Evolutionary conservation across 2,113 vertebrate species (phyloP), one percentile per base, ranked within the genome.

Genomic region (Leucosticte australis): DNA sequence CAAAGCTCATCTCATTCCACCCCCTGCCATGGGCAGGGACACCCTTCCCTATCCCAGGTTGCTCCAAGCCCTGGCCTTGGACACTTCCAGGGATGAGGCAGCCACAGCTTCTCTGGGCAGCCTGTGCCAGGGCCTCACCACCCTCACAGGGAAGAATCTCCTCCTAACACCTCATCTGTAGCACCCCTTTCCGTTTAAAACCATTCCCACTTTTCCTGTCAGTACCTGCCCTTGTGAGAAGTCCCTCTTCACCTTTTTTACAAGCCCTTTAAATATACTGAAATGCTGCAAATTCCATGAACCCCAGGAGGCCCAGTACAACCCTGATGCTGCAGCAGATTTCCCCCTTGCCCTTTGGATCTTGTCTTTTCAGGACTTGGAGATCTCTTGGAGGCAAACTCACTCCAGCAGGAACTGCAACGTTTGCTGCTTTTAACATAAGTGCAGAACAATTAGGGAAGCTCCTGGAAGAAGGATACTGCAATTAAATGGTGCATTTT

Each of bases 381-480:
- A 73, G 42, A 27, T 47, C 30, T 81, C 71, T 33, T 37, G 33
- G 63, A 78, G 41, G 63, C 62, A 68, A 87, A 82, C 4, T 79
- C 37, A 46, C 70, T 55, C 55, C 75, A 21, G 35, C 75, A 37
- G 4, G 0, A 92, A 50, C 42, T 77, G 95, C 93, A 78, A 6
- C 0, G 47, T 42, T 49, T 52, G 82, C 92, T 85, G 91, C 87
- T 95, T 91, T 82, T 64, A 75, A 60, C 6, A 4, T 15, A 18
- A 65, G 52, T 1, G 46, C 68, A 63, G 75, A 83, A 59, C 93
- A 93, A 93, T 83, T 78, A 90, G 76, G n/a, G 83, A 83, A 86
- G 80, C 3, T 50, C 42, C 85, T 94, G 95, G 79, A 92, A 93
- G 88, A 87, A 74, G 2, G 67, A 35, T n/a, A 1, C 67, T 35